Conservation (phyloP, 2,113 vertebrate genomes). For the Ceyx margarethae region DNA sequence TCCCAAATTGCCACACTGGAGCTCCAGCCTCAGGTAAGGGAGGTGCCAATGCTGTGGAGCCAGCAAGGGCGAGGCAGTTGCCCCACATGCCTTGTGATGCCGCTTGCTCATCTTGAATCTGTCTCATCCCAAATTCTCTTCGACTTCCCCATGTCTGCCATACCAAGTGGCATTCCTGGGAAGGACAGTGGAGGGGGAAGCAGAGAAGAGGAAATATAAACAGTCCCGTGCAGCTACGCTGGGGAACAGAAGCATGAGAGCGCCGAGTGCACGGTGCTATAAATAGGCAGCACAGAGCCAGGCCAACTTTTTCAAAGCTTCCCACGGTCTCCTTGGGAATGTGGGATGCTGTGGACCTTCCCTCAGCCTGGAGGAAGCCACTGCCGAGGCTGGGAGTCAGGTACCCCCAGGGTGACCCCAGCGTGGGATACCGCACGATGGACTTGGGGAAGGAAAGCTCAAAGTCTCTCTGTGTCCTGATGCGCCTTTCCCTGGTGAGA, state of each 20-base stretch:
- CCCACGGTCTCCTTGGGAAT: conserved; percentile 80
- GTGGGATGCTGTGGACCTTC: conserved; percentile 55
- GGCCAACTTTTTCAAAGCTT: conserved; percentile 74
- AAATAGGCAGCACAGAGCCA: conserved; percentile 81
- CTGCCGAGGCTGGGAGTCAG: conserved; percentile 40
- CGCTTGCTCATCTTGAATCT: background rate
- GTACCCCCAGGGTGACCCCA: conserved; percentile 55
- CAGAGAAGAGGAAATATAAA: conserved; percentile 71
- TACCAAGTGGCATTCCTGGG: conserved; percentile 32
- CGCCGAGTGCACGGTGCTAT: conserved; percentile 69
- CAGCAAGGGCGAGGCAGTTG: background rate
- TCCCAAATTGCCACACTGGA: accelerated
- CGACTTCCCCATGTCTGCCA: conserved; percentile 13
- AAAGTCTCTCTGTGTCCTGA: background rate
- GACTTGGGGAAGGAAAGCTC: background rate
- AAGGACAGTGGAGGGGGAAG: conserved; percentile 14
- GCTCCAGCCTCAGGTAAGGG: too few relatives aligned
- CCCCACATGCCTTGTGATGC: background rate
- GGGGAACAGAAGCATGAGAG: conserved; percentile 76
- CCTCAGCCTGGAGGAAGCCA: conserved; percentile 29
- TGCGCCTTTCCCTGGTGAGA: accelerated
- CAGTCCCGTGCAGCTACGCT: conserved; percentile 68
- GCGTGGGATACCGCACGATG: conserved; percentile 10
- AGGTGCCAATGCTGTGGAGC: background rate
- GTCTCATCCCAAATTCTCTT: background rate